Evolutionary conservation across 2,797 vertebrate genomes (phyloP).

Genomic region (Dryobates pubescens): DNA sequence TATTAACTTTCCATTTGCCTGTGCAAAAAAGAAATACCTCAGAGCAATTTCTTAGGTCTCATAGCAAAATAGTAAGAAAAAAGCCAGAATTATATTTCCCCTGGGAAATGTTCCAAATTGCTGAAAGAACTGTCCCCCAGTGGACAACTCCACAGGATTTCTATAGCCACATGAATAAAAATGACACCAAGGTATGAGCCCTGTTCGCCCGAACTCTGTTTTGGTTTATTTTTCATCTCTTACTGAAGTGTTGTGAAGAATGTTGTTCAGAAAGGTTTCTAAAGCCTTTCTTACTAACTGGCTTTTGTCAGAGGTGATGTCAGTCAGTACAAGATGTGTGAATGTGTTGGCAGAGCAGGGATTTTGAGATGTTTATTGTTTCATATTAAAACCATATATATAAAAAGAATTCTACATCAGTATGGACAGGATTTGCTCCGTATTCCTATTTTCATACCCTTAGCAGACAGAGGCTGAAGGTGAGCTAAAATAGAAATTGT

Average conservation of each 20-base stretch:
- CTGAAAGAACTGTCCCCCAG: neutral
- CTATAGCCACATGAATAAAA: neutral
- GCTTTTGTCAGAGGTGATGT: neutral
- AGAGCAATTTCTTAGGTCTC: neutral
- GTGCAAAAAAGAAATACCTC: neutral
- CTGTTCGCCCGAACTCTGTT: neutral
- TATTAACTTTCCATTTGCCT: constrained; percentile 23
- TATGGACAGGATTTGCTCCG: neutral
- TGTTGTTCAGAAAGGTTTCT: neutral
- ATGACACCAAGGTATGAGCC: neutral
- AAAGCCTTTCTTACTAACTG: neutral
- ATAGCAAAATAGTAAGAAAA: neutral
- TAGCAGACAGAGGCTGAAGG: neutral
- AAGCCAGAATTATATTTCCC: neutral
- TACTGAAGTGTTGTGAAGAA: neutral
- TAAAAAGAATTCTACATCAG: neutral
- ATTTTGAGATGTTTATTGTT: neutral
- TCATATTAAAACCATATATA: neutral
- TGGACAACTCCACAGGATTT: neutral
- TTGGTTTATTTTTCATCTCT: neutral
- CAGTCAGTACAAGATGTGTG: neutral
- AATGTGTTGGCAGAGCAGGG: neutral
- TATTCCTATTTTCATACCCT: neutral
- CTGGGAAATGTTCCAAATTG: neutral
- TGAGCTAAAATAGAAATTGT: neutral